phyloP scores from a whole-genome alignment of 2,797 vertebrate genomes.

The Acridotheres tristis region DNA sequence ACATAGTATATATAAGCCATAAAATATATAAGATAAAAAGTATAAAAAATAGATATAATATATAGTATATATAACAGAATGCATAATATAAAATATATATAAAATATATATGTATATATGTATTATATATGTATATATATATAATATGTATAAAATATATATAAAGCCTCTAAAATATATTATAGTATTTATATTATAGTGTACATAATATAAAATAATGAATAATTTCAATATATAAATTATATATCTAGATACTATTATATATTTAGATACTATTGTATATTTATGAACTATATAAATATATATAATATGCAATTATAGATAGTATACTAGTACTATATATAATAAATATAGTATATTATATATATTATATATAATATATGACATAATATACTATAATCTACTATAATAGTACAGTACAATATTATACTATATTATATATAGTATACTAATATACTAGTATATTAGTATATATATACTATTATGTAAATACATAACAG shows the following conservation, averaged over 20 bases:
- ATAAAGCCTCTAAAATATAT: too few species aligned
- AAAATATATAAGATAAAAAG: too few species aligned
- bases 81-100: background rate
- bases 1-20: background rate
- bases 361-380: too few species aligned
- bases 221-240: background rate
- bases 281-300: too few species aligned
- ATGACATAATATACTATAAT: too few species aligned
- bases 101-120: background rate
- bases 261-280: background rate
- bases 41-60: background rate
- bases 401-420: background rate
- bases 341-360: too few species aligned
- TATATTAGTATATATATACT: background rate
- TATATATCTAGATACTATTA: background rate
- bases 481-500: background rate
- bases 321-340: too few species aligned
- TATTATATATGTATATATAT: background rate
- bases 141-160: too few species aligned
- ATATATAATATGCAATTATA: too few species aligned
- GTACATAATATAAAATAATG: background rate
- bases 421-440: too few species aligned
- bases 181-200: background rate
- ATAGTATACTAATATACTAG: too few species aligned
- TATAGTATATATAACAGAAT: too few species aligned